phyloP scores from a whole-genome alignment of 2,888 invertebrate species.

The Bimastos eiseni region DNA sequence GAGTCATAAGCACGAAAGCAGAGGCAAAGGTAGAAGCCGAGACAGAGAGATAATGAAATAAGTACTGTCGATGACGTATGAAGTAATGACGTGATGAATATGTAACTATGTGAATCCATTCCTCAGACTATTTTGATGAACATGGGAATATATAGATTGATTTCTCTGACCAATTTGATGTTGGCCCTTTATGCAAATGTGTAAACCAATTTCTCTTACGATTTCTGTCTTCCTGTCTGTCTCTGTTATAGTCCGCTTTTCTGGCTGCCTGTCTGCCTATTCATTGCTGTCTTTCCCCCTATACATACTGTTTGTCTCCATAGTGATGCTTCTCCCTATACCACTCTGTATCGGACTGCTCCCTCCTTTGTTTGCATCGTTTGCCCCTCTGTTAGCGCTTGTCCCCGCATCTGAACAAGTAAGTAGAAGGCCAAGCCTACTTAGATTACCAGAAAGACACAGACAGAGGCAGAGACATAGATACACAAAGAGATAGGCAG shows the following conservation, averaged over 20 bases:
- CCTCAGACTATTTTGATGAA: too few species aligned
- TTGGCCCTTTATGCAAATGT: too few species aligned
- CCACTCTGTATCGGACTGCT: too few species aligned
- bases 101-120: neutral
- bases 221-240: neutral
- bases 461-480: neutral
- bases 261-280: neutral
- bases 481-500: too few species aligned
- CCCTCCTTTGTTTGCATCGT: too few species aligned
- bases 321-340: neutral
- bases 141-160: too few species aligned
- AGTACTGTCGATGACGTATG: neutral
- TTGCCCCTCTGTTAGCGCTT: too few species aligned
- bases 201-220: too few species aligned
- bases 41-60: neutral
- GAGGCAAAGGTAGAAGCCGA: neutral
- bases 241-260: neutral
- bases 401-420: too few species aligned
- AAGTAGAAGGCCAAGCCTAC: too few species aligned
- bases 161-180: too few species aligned
- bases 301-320: neutral
- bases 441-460: neutral
- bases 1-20: too few species aligned
- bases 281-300: neutral
- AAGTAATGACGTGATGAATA: neutral